phyloP scores from a whole-genome alignment of 2,888 invertebrate genomes.

The Merodon equestris region DNA sequence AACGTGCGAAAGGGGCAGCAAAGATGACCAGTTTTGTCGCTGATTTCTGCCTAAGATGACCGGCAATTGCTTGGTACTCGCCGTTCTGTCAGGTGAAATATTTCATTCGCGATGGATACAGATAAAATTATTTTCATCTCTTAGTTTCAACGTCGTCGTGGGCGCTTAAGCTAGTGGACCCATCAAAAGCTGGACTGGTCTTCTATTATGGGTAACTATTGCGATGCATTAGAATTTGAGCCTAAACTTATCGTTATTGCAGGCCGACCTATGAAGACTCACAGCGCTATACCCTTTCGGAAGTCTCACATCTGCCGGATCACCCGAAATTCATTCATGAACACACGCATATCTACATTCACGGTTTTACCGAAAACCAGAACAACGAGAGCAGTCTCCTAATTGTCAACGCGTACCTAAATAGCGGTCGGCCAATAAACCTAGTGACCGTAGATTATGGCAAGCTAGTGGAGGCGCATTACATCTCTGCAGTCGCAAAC shows the following conservation, averaged over 20 bases:
- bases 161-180: neutral
- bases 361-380: conserved; percentile 80
- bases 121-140: no score
- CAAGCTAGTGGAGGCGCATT: conserved; percentile 33
- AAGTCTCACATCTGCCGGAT: conserved; percentile 28
- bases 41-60: no score
- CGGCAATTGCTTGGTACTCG: no score
- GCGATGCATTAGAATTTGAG: neutral
- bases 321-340: conserved; percentile 32
- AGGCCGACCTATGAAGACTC: conserved; percentile 37
- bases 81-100: no score
- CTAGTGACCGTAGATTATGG: conserved; percentile 70
- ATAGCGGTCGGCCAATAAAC: conserved; percentile 59
- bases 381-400: conserved; percentile 80
- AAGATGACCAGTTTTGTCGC: no score
- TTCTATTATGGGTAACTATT: conserved; percentile 46
- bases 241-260: neutral
- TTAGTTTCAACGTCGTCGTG: no score
- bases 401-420: conserved; percentile 68
- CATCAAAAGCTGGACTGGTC: conserved; percentile 18
- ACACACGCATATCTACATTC: conserved; percentile 80
- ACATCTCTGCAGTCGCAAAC: neutral
- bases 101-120: no score
- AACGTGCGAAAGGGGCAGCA: no score
- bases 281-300: conserved; percentile 21